Conservation (phyloP, 2,113 vertebrate genomes). For the Oryctolagus cuniculus region mOryCun1.1 NC_091445.1:28756501-28757000, state of each 20-base stretch:
- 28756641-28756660: background rate
- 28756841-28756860: background rate
- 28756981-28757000: background rate
- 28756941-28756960: background rate
- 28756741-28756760: background rate
- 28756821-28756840: background rate
- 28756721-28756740: background rate
- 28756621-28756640: background rate
- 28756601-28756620: background rate
- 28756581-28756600: background rate
- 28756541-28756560: slow-evolving; percentile 9
- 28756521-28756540: background rate
- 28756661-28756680: background rate
- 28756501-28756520: background rate
- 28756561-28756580: slow-evolving; percentile 17
- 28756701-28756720: background rate
- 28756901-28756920: background rate
- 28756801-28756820: background rate
- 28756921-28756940: background rate
- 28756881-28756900: background rate
- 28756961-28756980: too few relatives aligned
- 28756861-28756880: background rate
- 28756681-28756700: slow-evolving; percentile 7
- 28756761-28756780: background rate
- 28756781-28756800: background rate